Evolutionary conservation across 2,113 vertebrate genomes (phyloP), one percentile per base, ranked within the genome.

Genomic region (Coptodon rendalli): DNA sequence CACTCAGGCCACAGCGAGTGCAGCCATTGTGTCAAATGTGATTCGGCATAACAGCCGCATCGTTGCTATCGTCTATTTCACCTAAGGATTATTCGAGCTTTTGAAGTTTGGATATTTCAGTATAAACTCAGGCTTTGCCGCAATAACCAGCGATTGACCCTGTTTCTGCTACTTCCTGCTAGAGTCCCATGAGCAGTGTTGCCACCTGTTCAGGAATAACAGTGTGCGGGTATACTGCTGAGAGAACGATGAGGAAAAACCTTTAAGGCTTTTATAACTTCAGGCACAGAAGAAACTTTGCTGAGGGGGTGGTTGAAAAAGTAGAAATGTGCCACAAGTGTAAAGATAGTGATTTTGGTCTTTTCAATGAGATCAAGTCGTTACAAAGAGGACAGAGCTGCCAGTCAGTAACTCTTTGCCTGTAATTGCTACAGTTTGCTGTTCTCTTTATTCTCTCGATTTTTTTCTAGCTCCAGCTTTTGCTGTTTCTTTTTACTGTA

Each of bases 291-390:
- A 50, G 43, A 79, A 89, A 89, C 89, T 89, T 76, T 54, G 88
- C 84, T 94, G 83, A 84, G 14, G n/a, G 61, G 63, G 5, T 19
- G 82, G 84, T 80, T 54, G 82, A 53, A 80, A 81, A 85, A 88
- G 76, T 71, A 24, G 80, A 22, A 82, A 68, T 59, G 73, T 78
- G 63, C 12, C 85, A 87, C 81, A 7, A 57, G 83, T 45, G 78
- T 89, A 79, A 90, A 85, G 80, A 89, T 45, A 85, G 88, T 85
- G 84, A 89, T 88, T 91, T 92, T 48, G 16, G 7, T 89, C 84
- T 68, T 57, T 85, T 89, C 86, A 80, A 68, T 38, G 17, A 82
- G 82, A 86, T 87, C 61, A 38, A 43, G 82, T 29, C 4, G 2
- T 71, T 40, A 79, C 68, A 71, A 29, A 71, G 87, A 80, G 79